Evolutionary conservation across 1,140 invertebrate species (phyloP).

Genomic region (Gryon sp.): DNA sequence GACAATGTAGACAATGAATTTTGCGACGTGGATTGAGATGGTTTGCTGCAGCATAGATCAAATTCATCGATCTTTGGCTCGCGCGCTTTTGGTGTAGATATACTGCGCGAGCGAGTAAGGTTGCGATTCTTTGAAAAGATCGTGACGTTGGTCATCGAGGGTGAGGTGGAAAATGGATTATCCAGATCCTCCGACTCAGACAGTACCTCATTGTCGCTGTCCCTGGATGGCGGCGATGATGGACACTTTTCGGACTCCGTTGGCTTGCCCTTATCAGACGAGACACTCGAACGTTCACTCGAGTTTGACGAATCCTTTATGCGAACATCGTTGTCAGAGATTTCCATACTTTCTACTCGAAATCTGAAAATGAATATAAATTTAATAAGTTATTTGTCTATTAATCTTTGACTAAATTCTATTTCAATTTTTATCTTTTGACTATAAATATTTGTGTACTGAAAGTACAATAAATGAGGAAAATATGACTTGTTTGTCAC

Average conservation of each 20-base stretch:
- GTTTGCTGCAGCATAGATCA: conserved; percentile 45
- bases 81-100: conserved; percentile 68
- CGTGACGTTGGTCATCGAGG: conserved; percentile 33
- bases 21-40: conserved; percentile 62
- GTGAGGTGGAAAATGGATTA: conserved; percentile 51
- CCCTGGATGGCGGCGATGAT: background rate
- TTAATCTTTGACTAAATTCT: too few species aligned
- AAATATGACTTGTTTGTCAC: too few species aligned
- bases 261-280: conserved; percentile 63
- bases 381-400: background rate
- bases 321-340: conserved; percentile 74
- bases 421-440: too few species aligned
- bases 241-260: conserved; percentile 36
- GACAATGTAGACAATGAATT: conserved; percentile 76
- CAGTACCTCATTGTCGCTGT: conserved; percentile 27
- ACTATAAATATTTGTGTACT: too few species aligned
- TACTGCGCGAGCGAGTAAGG: conserved; percentile 74
- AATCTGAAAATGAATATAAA: conserved; percentile 65
- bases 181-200: conserved; percentile 28
- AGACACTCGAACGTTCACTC: conserved; percentile 44
- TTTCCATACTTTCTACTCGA: conserved; percentile 76
- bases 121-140: conserved; percentile 58
- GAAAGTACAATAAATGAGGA: too few species aligned
- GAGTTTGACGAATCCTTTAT: conserved; percentile 70
- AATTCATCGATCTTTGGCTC: conserved; percentile 51